Percentiles rank a stretch among this genome's conserved stretches.
Conservation (phyloP, 2,888 invertebrate species). For the Ophion ellenae region DNA sequence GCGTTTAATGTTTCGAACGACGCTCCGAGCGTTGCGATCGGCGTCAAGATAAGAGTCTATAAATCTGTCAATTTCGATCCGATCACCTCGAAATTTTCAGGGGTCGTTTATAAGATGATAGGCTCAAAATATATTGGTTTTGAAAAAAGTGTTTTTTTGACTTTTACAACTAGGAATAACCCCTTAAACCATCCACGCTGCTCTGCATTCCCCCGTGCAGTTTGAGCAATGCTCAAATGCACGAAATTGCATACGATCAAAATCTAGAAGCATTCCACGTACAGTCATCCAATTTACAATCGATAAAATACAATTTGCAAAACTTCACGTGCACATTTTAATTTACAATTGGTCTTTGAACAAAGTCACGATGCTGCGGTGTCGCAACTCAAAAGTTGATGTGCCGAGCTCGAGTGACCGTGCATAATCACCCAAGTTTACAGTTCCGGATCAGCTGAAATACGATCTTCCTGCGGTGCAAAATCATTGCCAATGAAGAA, state of each 20-base stretch:
- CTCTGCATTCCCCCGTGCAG: neutral
- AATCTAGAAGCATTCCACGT: neutral
- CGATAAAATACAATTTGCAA: neutral
- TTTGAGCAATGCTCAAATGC: neutral
- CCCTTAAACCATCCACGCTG: neutral
- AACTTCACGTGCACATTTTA: neutral
- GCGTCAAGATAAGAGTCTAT: no score
- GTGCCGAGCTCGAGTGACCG: neutral
- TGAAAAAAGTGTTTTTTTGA: no score
- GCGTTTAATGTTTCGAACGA: no score
- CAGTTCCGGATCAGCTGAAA: neutral
- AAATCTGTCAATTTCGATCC: no score
- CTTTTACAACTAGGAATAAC: neutral
- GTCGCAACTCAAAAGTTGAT: neutral
- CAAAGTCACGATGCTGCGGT: neutral
- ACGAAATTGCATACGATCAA: neutral
- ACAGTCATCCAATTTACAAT: neutral
- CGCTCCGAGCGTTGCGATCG: no score
- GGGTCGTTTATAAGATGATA: no score
- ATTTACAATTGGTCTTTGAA: neutral
- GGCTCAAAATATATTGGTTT: no score
- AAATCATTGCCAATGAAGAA: neutral
- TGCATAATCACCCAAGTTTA: neutral
- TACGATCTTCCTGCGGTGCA: neutral
- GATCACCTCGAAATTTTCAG: no score